Evolutionary conservation across 2,113 vertebrate species (phyloP).

Genomic region (Ornithorhynchus anatinus): DNA sequence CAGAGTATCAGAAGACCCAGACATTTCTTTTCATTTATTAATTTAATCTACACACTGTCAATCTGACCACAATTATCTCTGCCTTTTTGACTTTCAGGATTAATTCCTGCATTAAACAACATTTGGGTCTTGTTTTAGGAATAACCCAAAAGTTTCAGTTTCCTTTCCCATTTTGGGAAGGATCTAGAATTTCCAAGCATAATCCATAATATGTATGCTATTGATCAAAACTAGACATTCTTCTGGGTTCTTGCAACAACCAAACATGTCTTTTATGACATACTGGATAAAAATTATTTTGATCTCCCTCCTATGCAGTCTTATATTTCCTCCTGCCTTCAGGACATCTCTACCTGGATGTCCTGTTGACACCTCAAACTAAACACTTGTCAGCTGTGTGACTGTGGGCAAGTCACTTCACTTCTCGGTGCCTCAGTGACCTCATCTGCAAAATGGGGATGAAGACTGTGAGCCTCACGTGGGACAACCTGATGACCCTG

Average conservation of each 20-base stretch:
- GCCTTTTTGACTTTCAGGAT: not conserved
- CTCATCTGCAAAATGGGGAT: too few species aligned
- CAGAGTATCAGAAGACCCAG: not conserved
- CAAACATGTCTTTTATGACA: constrained; percentile 13
- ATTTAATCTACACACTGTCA: not conserved
- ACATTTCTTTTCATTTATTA: not conserved
- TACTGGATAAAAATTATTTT: not conserved
- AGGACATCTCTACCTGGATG: too few species aligned
- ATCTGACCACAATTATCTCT: not conserved
- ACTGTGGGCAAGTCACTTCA: too few species aligned
- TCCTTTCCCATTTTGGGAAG: constrained; percentile 34
- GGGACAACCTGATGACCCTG: too few species aligned
- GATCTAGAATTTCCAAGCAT: constrained; percentile 12
- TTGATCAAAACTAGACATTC: not conserved
- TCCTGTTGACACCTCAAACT: too few species aligned
- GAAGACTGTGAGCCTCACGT: too few species aligned
- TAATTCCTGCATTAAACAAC: constrained; percentile 9
- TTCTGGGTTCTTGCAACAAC: constrained; percentile 5
- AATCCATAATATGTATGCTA: constrained; percentile 25
- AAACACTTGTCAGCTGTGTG: too few species aligned
- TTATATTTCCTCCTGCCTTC: not conserved
- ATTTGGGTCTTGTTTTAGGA: not conserved
- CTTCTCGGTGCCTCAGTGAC: too few species aligned
- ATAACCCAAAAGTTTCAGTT: too few species aligned
- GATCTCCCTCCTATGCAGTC: not conserved